Evolutionary conservation across 2,888 invertebrate species (phyloP).

Genomic region (Rotaria macrura): DNA sequence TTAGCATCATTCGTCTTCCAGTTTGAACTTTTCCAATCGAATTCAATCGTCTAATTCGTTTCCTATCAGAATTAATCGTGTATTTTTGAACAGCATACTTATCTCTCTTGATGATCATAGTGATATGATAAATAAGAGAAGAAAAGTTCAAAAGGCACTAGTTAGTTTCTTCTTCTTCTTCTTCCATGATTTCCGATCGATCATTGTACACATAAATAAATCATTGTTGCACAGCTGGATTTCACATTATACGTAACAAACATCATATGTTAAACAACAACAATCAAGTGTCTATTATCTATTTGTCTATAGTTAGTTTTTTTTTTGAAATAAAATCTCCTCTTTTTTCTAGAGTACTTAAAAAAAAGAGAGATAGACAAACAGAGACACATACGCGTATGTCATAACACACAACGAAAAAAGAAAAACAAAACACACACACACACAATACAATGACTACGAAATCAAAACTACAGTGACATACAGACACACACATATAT

Average conservation of each 20-base stretch:
- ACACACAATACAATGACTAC: not conserved
- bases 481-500: not conserved
- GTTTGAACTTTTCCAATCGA: not conserved
- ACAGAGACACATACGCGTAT: no score
- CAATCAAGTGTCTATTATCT: constrained; percentile 8
- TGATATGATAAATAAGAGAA: not conserved
- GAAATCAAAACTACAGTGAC: not conserved
- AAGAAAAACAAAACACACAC: not conserved
- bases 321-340: no score
- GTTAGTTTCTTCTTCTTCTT: not conserved
- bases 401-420: no score
- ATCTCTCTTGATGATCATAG: not conserved
- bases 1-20: not conserved
- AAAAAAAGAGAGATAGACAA: no score
- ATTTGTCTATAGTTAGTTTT: not conserved
- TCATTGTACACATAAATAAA: not conserved
- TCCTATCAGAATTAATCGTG: not conserved
- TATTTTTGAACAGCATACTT: not conserved
- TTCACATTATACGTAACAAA: not conserved
- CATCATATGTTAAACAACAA: not conserved
- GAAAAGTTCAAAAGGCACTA: not conserved
- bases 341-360: no score
- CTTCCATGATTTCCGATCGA: not conserved
- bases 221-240: not conserved
- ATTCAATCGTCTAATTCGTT: not conserved